Evolutionary conservation across 2,797 vertebrate genomes (phyloP), one percentile per base, ranked within the genome.

Genomic region (Enteromius viviparus): DNA sequence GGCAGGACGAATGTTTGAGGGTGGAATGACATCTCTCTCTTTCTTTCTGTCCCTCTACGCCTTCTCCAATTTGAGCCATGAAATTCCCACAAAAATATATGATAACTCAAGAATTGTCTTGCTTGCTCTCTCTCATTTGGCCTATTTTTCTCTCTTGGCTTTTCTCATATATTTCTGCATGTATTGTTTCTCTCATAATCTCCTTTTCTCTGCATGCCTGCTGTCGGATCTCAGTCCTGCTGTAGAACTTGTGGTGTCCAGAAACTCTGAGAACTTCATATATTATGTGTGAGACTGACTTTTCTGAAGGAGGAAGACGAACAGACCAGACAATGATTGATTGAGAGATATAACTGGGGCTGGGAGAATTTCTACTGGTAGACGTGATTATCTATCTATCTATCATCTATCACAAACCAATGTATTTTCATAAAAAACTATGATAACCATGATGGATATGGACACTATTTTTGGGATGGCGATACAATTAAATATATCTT

Each of bases 11-110:
- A 60, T 55, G 45, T 81, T n/a, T 75, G 32, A 75, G 42, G 49
- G 45, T 23, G 69, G 80, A 82, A 65, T 82, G 55, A 71, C 68
- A 80, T 66, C 78, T 58, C 68, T 69, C 51, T 69, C 47, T 76
- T 64, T 74, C 76, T 42, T 32, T 68, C 34, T 37, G 69, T 81
- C 70, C 58, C 70, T 51, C 29, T 74, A 55, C 26, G 26, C 79
- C 79, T 47, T 62, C 12, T 82, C 60, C 10, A 82, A 45, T 75
- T 66, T 42, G 19, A 82, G 80, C 45, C 34, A 29, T 82, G 47
- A 76, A 76, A 76, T 76, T 75, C 21, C n/a, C 62, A 14, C 49
- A 51, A 75, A 19, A 40, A 65, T 42, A 68, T 53, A 53, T 0
- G 32, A 76, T 29, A 53, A 45, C 45, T 75, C 40, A 47, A 42